phyloP scores from a whole-genome alignment of 2,113 vertebrate genomes.

The Mustelus asterias region DNA sequence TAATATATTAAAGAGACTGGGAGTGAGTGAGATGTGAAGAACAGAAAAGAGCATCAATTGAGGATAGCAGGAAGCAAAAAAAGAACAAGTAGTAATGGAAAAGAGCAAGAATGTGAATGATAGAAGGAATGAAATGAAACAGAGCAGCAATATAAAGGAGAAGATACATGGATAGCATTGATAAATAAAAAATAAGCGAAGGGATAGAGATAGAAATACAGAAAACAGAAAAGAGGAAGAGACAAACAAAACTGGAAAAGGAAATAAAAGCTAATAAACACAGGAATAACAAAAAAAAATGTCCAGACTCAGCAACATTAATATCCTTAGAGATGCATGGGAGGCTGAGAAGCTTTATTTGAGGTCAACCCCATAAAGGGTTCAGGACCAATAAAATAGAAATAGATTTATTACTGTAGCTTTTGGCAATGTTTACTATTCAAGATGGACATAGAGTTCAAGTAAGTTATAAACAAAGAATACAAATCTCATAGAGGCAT shows the following conservation, averaged over 20 bases:
- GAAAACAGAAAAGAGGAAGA: neutral
- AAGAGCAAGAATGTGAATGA: neutral
- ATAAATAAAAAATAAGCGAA: neutral
- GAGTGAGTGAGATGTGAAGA: neutral
- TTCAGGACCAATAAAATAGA: neutral
- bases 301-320: neutral
- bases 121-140: neutral
- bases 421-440: neutral
- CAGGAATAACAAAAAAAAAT: neutral
- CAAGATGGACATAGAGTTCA: neutral
- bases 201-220: neutral
- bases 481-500: neutral
- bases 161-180: neutral
- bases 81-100: neutral
- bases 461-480: neutral
- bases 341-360: neutral
- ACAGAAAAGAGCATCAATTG: neutral
- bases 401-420: too few relatives aligned
- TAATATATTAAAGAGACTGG: neutral
- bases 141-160: neutral
- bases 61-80: neutral
- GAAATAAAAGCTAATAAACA: neutral
- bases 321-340: neutral
- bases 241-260: neutral
- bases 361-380: neutral